Percentiles rank a stretch among this genome's conserved stretches.
phyloP scores from a whole-genome alignment of 2,888 invertebrate genomes.

The Xylota segnis region DNA sequence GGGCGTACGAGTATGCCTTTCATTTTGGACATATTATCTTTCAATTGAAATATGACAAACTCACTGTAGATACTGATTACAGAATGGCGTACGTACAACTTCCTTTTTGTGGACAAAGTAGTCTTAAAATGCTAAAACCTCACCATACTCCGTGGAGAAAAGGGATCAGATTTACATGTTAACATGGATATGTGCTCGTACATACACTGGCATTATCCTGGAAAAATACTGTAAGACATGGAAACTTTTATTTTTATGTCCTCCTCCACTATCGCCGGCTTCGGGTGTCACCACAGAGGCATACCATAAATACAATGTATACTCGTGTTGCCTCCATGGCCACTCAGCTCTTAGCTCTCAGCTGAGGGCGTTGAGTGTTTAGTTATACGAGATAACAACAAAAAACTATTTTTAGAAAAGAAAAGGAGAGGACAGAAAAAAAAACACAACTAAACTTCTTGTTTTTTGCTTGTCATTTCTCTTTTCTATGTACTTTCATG shows the following conservation, averaged over 20 bases:
- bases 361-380: conserved; percentile 52
- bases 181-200: conserved; percentile 34
- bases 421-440: background rate
- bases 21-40: conserved; percentile 1
- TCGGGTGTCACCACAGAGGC: conserved; percentile 50
- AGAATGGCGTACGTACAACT: no score
- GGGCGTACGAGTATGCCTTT: background rate
- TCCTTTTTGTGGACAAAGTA: no score
- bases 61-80: background rate
- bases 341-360: no score
- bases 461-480: conserved; percentile 31
- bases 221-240: conserved; percentile 41
- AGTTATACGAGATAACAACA: conserved; percentile 45
- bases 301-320: conserved; percentile 52
- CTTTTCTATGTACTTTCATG: conserved; percentile 10
- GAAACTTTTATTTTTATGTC: conserved; percentile 48
- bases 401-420: conserved; percentile 55
- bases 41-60: background rate
- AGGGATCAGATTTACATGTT: conserved; percentile 56
- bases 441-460: conserved; percentile 33
- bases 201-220: conserved; percentile 11
- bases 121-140: conserved; percentile 37
- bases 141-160: conserved; percentile 1
- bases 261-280: conserved; percentile 32
- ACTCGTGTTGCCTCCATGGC: conserved; percentile 42